A percentile compares a stretch with the other conserved stretches of the same genome.
phyloP scores from a whole-genome alignment of 2,113 vertebrate genomes.

The Lycaon pictus region DNA sequence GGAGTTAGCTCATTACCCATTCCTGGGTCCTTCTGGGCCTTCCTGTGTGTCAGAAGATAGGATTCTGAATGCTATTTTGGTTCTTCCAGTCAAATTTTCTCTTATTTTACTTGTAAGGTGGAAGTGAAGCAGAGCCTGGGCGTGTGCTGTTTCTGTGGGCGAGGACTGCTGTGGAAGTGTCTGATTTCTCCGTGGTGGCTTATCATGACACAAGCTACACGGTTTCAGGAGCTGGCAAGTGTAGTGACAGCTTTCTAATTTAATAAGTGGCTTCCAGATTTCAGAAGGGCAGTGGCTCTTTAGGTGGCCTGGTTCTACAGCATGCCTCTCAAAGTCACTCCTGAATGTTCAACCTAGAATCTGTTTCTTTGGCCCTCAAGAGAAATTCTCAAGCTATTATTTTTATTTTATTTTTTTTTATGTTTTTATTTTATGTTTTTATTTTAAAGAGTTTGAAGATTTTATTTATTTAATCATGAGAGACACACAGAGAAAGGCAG shows the following conservation, averaged over 20 bases:
- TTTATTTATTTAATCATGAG: too few relatives aligned
- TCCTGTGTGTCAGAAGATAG: neutral
- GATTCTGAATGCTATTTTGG: neutral
- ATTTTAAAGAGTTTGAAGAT: too few relatives aligned
- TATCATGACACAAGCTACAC: neutral
- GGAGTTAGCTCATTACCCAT: neutral
- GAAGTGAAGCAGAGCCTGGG: neutral
- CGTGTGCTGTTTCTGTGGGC: neutral
- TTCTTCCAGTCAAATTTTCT: neutral
- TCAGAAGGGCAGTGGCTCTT: conserved; percentile 25
- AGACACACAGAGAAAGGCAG: too few relatives aligned
- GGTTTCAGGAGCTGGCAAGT: neutral
- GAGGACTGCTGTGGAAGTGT: neutral
- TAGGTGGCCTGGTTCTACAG: neutral
- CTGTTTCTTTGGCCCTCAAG: neutral
- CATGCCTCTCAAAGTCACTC: neutral
- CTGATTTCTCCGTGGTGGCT: neutral
- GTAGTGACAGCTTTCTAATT: neutral
- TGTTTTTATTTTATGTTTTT: too few relatives aligned
- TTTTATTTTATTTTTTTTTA: too few relatives aligned
- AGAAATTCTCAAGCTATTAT: neutral
- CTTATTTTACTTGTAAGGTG: neutral
- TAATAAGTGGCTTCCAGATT: neutral
- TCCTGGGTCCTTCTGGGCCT: neutral
- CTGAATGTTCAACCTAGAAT: neutral